Percentiles rank a stretch among this genome's conserved stretches.
Evolutionary conservation across 2,888 invertebrate genomes (phyloP).

Genomic region (Macrophya alboannulata): DNA sequence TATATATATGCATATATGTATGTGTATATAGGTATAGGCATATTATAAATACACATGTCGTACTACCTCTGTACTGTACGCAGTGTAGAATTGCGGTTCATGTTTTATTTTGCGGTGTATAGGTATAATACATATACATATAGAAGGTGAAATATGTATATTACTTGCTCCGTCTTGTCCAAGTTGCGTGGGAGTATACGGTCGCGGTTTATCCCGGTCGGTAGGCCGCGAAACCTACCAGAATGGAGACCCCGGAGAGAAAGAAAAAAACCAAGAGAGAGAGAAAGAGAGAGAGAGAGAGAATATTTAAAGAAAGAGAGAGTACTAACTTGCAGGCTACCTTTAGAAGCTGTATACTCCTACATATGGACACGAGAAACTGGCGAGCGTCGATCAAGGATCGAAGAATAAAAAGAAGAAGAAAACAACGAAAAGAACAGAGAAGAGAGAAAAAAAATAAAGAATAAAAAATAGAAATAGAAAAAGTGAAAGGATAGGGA

Average conservation of each 20-base stretch:
- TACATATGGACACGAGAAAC: background rate
- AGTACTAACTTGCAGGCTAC: background rate
- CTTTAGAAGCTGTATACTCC: background rate
- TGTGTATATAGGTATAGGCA: background rate
- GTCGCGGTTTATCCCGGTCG: constrained; percentile 63
- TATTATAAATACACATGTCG: background rate
- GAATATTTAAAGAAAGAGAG: background rate
- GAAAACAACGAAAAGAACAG: too few species aligned
- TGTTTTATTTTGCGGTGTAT: constrained; percentile 68
- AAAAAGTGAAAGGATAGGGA: background rate
- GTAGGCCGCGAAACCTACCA: constrained; percentile 59
- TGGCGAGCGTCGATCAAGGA: background rate
- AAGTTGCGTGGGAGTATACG: constrained; percentile 68
- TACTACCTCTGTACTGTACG: too few species aligned
- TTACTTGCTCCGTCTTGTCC: constrained; percentile 66
- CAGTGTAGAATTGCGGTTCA: constrained; percentile 50
- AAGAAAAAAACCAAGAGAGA: background rate
- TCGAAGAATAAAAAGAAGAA: background rate
- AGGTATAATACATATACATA: too few species aligned
- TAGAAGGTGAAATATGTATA: constrained; percentile 71
- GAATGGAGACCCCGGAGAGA: constrained; percentile 42
- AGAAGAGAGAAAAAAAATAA: too few species aligned
- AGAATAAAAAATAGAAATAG: background rate
- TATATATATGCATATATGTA: background rate
- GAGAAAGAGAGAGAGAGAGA: background rate